Conservation (phyloP, 2,888 invertebrate species). For the Matsumyia berberina region DNA sequence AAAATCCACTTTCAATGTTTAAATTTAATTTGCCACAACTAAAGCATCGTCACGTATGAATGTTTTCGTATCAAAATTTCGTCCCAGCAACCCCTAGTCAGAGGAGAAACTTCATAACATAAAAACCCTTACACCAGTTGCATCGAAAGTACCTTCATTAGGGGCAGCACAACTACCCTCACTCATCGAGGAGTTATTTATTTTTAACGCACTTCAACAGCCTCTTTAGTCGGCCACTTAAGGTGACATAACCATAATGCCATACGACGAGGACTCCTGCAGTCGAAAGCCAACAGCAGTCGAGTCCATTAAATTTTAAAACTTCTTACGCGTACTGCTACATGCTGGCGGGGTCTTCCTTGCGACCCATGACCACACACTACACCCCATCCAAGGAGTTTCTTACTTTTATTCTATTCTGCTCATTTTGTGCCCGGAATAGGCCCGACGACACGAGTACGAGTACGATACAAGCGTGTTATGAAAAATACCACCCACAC, state of each 20-base stretch:
- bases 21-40: too few relatives aligned
- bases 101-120: too few relatives aligned
- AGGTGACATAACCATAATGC: slow-evolving; percentile 61
- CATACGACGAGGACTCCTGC: slow-evolving; percentile 9
- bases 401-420: not conserved
- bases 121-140: slow-evolving; percentile 48
- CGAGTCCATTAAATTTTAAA: slow-evolving; percentile 70
- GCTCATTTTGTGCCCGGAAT: not conserved
- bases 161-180: not conserved
- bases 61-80: too few relatives aligned
- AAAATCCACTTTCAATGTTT: too few relatives aligned
- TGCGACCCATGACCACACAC: slow-evolving; percentile 27
- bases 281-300: not conserved
- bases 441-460: slow-evolving; percentile 20
- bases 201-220: slow-evolving; percentile 52
- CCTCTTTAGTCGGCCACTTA: slow-evolving; percentile 55
- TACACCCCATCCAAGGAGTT: slow-evolving; percentile 8
- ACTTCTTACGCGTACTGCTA: slow-evolving; percentile 46
- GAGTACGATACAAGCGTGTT: not conserved
- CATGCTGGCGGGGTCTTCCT: slow-evolving; percentile 7
- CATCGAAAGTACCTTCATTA: slow-evolving; percentile 66
- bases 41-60: too few relatives aligned
- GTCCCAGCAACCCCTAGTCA: too few relatives aligned
- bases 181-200: slow-evolving; percentile 28
- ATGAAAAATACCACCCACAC: slow-evolving; percentile 4